These are phyloP conservation scores for Chlorodrepanis virens DNA, from an alignment of 2,113 vertebrate species.

Conservation along the genomic window DNA sequence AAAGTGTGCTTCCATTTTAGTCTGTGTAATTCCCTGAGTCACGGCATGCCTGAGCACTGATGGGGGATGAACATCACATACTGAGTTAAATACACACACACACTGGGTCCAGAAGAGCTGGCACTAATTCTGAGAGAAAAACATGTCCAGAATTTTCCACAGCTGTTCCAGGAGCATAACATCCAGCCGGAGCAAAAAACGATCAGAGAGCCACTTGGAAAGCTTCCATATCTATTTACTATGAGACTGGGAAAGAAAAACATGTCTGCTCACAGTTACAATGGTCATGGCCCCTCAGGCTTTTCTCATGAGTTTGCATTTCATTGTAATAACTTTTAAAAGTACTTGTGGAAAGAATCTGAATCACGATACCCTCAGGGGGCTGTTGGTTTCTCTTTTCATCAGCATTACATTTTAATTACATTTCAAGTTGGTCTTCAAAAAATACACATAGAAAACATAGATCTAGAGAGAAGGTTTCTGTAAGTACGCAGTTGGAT, in stretches of 20 bases:
- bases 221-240: not conserved
- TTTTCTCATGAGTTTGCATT: constrained; percentile 4
- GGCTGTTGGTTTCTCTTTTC: not conserved
- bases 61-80: not conserved
- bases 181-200: not conserved
- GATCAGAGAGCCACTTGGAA: not conserved
- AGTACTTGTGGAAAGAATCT: not conserved
- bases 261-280: not conserved
- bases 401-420: not conserved
- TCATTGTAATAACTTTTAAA: constrained; percentile 20
- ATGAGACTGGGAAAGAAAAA: constrained; percentile 6
- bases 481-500: not conserved
- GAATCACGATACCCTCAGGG: not conserved
- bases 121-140: not conserved
- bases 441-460: not conserved
- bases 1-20: not conserved
- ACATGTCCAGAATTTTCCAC: not conserved
- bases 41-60: not conserved
- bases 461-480: not conserved
- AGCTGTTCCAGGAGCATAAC: not conserved
- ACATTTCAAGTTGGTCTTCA: not conserved
- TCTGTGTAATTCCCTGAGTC: not conserved
- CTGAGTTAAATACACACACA: not conserved
- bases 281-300: not conserved
- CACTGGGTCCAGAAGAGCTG: not conserved